Percentiles rank a stretch among this genome's conserved stretches.
Conservation (phyloP, 1,140 invertebrate genomes). For the Sitophilus oryzae region DNA sequence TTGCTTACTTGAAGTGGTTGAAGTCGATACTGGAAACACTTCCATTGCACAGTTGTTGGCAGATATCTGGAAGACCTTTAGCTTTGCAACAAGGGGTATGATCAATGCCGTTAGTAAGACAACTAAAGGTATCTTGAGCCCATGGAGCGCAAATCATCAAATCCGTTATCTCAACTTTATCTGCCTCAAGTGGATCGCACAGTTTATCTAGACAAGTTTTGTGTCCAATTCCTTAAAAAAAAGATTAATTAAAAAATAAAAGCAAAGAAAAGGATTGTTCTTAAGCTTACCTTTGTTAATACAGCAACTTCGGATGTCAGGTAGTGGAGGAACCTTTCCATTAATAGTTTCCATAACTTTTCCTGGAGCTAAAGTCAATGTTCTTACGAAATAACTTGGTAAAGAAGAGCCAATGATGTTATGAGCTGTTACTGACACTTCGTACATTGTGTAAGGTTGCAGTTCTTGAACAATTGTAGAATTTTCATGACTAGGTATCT, state of each 20-base stretch:
- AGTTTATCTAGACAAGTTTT: constrained; percentile 68
- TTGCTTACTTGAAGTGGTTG: constrained; percentile 69
- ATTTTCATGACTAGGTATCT: constrained; percentile 53
- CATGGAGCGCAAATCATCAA: constrained; percentile 82
- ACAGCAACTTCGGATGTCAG: constrained; percentile 69
- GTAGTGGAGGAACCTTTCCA: constrained; percentile 54
- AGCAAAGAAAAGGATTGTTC: too few species aligned
- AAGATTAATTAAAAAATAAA: too few species aligned
- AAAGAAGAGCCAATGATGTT: constrained; percentile 70
- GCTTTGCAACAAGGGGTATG: constrained; percentile 73
- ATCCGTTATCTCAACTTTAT: constrained; percentile 58
- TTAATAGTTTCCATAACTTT: constrained; percentile 50
- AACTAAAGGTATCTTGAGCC: constrained; percentile 71
- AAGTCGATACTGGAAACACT: constrained; percentile 73
- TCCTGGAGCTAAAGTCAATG: constrained; percentile 58
- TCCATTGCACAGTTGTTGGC: constrained; percentile 68
- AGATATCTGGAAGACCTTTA: constrained; percentile 64
- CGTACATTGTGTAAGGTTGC: constrained; percentile 74
- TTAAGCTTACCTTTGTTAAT: constrained; percentile 47
- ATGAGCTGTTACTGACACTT: constrained; percentile 62
- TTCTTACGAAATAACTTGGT: constrained; percentile 63
- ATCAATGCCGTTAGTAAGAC: constrained; percentile 72
- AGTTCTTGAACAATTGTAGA: constrained; percentile 55
- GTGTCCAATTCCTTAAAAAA: constrained; percentile 54
- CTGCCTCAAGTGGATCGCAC: constrained; percentile 64